Conservation (phyloP, 2,113 vertebrate species). For the Phalacrocorax carbo region DNA sequence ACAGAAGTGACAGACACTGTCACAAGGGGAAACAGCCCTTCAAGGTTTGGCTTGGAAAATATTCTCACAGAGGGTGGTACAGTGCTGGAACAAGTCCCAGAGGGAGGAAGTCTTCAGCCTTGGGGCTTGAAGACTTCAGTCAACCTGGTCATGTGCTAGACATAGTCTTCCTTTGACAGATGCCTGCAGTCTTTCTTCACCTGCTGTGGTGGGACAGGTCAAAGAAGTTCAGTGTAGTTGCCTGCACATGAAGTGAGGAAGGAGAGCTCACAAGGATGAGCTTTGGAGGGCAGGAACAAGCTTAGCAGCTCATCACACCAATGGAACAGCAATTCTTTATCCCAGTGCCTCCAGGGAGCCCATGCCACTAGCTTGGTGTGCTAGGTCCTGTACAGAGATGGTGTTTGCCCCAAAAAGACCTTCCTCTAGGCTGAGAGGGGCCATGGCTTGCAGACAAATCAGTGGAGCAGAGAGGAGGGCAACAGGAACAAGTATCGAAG, state of each 20-base stretch:
- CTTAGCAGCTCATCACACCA: background rate
- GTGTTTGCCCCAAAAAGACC: background rate
- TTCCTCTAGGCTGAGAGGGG: background rate
- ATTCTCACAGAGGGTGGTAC: background rate
- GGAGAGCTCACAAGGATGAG: background rate
- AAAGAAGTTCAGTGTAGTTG: background rate
- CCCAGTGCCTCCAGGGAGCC: background rate
- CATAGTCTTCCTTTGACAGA: background rate
- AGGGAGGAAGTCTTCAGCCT: background rate
- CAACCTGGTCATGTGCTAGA: background rate
- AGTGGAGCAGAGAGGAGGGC: background rate
- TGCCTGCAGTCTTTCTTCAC: background rate
- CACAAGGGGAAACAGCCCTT: background rate
- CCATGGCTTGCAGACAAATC: background rate
- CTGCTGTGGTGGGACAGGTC: background rate
- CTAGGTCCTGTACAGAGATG: background rate
- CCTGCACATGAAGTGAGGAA: fast-evolving
- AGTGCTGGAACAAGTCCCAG: background rate
- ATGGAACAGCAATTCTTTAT: background rate
- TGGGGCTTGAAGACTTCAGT: background rate
- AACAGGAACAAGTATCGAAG: background rate
- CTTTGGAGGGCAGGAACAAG: background rate
- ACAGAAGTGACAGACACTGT: background rate
- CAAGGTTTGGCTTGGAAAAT: background rate
- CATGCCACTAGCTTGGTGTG: fast-evolving